These are phyloP conservation scores for Dendrocincla fuliginosa DNA, from an alignment of 2,797 vertebrate genomes.

Conservation along the genomic window DNA sequence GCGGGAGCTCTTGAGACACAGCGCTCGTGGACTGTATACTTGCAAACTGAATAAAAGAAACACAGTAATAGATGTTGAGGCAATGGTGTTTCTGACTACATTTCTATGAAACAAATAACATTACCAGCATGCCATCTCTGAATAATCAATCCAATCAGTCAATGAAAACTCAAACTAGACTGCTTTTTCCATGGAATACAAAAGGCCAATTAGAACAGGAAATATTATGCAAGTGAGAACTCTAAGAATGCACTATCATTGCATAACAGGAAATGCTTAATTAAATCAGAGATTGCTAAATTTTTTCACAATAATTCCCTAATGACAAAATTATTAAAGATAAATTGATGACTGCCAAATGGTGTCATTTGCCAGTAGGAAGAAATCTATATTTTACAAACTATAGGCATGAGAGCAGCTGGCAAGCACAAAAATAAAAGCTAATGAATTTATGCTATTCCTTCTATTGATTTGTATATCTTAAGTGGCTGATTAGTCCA, in stretches of 20 bases:
- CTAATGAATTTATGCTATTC: conserved; percentile 60
- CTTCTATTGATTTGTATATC: conserved; percentile 70
- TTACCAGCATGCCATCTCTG: conserved; percentile 59
- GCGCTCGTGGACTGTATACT: conserved; percentile 92
- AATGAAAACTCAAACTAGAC: conserved; percentile 72
- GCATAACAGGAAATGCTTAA: conserved; percentile 81
- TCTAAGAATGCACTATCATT: conserved; percentile 72
- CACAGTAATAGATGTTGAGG: neutral
- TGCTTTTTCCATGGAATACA: conserved; percentile 73
- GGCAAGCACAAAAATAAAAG: conserved; percentile 67
- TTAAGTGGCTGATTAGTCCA: conserved; percentile 67
- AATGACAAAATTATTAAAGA: conserved; percentile 79
- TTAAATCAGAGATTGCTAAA: conserved; percentile 77
- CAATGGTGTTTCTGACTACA: conserved; percentile 15
- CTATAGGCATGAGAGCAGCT: conserved; percentile 74
- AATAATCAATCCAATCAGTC: conserved; percentile 72
- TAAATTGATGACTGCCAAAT: conserved; percentile 79
- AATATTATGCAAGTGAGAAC: conserved; percentile 79
- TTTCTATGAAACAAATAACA: conserved; percentile 58
- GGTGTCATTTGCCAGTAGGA: conserved; percentile 73
- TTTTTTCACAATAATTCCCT: conserved; percentile 78
- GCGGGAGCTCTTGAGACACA: conserved; percentile 88
- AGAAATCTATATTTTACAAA: conserved; percentile 74
- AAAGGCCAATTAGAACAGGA: conserved; percentile 81
- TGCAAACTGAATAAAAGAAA: conserved; percentile 86